phyloP scores from a whole-genome alignment of 2,797 vertebrate species.

The Petrocephalus schoutedeni region DNA sequence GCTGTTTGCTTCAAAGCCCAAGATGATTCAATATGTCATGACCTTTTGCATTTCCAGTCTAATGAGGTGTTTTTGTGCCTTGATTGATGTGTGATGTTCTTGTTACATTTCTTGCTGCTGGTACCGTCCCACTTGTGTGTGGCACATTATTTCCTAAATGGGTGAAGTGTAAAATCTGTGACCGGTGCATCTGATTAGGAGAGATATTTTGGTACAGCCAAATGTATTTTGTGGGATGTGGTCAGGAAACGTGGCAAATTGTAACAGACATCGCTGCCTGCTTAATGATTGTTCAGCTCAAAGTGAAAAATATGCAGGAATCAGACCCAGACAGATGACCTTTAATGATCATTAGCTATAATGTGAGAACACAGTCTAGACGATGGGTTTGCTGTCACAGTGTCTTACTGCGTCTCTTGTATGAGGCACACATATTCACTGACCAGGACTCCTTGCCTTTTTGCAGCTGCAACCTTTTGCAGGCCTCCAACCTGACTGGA shows the following conservation, averaged over 20 bases:
- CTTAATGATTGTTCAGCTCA: background rate
- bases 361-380: background rate
- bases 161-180: background rate
- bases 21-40: background rate
- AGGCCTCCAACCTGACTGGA: background rate
- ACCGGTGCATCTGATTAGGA: background rate
- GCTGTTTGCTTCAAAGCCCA: background rate
- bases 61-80: background rate
- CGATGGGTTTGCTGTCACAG: background rate
- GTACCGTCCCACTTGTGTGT: background rate
- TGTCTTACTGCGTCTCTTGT: background rate
- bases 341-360: slow-evolving; percentile 2
- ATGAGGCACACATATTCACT: background rate
- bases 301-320: background rate
- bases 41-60: background rate
- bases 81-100: background rate
- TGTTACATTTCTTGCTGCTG: background rate
- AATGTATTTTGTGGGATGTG: background rate
- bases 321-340: background rate
- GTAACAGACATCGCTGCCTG: background rate
- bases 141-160: background rate
- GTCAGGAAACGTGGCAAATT: background rate
- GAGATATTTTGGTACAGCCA: background rate
- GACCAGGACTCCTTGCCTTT: background rate
- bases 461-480: too few species aligned